These are phyloP conservation scores for Ostrea denselamellosa DNA, from an alignment of 1,140 invertebrate genomes.

Conservation along the genomic window DNA sequence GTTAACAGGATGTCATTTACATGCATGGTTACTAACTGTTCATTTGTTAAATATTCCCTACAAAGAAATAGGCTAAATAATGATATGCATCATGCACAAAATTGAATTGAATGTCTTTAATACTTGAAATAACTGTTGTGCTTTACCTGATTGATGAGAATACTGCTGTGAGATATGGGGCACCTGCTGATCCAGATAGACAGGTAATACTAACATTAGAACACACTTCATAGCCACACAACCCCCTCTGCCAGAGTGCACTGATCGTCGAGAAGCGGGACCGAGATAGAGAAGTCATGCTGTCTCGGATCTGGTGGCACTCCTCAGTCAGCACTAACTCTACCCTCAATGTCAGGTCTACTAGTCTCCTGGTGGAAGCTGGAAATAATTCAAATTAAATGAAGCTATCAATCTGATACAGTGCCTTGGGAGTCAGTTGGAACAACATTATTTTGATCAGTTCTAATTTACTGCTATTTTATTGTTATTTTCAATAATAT, in stretches of 20 bases:
- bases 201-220: slow-evolving; percentile 28
- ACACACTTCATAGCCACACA: slow-evolving; percentile 13
- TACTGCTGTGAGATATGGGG: neutral
- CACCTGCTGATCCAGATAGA: neutral
- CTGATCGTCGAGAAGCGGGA: slow-evolving; percentile 18
- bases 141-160: slow-evolving; percentile 10
- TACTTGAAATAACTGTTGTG: neutral
- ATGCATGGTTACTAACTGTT: neutral
- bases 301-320: neutral
- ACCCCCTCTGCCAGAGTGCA: slow-evolving; percentile 6
- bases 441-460: too few species aligned
- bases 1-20: neutral
- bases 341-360: slow-evolving; percentile 24
- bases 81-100: neutral
- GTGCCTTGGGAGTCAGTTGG: too few species aligned
- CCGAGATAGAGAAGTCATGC: neutral
- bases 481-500: too few species aligned
- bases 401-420: too few species aligned
- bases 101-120: neutral
- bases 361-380: slow-evolving; percentile 36
- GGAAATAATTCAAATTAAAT: slow-evolving; percentile 1
- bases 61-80: neutral
- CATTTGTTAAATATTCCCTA: slow-evolving; percentile 21
- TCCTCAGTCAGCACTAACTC: slow-evolving; percentile 23
- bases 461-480: too few species aligned